phyloP scores from a whole-genome alignment of 2,113 vertebrate genomes.

The Triplophysa siluroides region DNA sequence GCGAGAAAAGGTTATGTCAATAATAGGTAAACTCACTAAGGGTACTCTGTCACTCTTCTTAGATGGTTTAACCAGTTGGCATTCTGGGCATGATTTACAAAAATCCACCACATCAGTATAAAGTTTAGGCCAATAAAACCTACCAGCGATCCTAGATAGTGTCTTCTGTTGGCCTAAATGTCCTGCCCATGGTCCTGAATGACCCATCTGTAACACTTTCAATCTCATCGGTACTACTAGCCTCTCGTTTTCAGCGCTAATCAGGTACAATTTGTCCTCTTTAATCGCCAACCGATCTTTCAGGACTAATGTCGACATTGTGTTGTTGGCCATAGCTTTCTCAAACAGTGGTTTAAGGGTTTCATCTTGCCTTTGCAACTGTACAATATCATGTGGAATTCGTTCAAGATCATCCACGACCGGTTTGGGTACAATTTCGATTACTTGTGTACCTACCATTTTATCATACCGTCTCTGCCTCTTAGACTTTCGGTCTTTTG shows the following conservation, averaged over 20 bases:
- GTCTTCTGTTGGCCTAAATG: slow-evolving; percentile 31
- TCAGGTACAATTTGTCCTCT: too few species aligned
- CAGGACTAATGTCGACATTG: too few species aligned
- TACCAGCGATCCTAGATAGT: background rate
- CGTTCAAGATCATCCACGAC: background rate
- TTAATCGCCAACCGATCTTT: too few species aligned
- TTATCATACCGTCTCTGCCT: background rate
- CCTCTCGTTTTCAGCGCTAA: too few species aligned
- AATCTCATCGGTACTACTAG: background rate
- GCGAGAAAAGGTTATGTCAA: background rate
- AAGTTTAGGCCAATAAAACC: slow-evolving; percentile 40
- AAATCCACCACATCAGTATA: background rate
- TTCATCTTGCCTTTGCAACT: slow-evolving; percentile 24
- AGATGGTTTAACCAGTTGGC: background rate
- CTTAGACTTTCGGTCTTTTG: background rate
- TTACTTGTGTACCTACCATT: background rate
- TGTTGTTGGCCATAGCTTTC: background rate
- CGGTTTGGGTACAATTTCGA: background rate
- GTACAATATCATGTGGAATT: background rate
- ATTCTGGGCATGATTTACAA: background rate
- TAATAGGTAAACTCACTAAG: background rate
- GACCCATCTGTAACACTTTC: background rate
- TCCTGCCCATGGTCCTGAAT: slow-evolving; percentile 26
- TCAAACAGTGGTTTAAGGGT: slow-evolving; percentile 3
- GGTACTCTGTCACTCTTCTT: background rate